phyloP scores from a whole-genome alignment of 2,888 invertebrate species.

The Pseudococcus longispinus region DNA sequence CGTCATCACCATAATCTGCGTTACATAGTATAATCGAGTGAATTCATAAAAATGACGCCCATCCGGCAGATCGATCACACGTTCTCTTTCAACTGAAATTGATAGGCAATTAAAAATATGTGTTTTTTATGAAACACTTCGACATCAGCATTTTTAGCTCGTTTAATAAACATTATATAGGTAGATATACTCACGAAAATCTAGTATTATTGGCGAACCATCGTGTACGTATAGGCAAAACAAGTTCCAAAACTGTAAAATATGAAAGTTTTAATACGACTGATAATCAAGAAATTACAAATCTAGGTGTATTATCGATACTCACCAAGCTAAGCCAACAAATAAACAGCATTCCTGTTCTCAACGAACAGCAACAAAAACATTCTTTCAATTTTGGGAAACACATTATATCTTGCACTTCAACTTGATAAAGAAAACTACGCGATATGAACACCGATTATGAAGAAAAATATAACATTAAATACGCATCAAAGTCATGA shows the following conservation, averaged over 20 bases:
- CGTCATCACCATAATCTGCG: not conserved
- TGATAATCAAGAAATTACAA: not conserved
- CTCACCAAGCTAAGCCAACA: not conserved
- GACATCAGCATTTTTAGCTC: too few relatives aligned
- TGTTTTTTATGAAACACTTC: not conserved
- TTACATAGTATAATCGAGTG: not conserved
- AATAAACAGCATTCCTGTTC: not conserved
- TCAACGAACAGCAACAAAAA: slow-evolving; percentile 12
- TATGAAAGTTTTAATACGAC: not conserved
- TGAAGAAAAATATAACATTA: not conserved
- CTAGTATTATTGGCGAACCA: not conserved
- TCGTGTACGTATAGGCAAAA: not conserved
- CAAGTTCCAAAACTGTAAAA: not conserved
- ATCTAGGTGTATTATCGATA: not conserved
- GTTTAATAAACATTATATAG: too few relatives aligned
- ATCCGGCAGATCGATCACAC: not conserved
- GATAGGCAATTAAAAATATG: not conserved
- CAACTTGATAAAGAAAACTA: not conserved
- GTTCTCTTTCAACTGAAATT: not conserved
- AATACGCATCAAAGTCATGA: not conserved
- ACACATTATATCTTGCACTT: not conserved
- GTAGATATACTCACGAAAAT: not conserved
- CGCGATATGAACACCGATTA: not conserved
- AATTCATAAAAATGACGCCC: not conserved
- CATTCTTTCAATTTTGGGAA: not conserved